Evolutionary conservation across 1,140 invertebrate genomes (phyloP), one percentile per base, ranked within the genome.

Genomic region (Drosophila yakuba): DNA sequence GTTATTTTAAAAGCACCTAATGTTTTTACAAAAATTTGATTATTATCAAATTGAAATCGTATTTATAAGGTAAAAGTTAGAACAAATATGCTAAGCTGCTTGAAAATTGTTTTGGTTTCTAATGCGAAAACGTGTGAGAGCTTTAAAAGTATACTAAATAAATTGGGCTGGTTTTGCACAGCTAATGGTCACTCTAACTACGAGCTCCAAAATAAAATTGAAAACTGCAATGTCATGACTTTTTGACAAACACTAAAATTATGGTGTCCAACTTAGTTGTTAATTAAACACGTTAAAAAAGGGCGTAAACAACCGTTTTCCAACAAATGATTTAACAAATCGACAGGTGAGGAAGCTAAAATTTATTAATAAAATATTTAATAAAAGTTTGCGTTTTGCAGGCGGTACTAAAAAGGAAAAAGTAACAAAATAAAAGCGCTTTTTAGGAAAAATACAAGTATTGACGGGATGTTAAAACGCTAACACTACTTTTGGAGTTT

Each of bases 261-360:
- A 57, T 41, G 35, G 14, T 41, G 25, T 7, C 14, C 44, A 41
- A 43, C 36, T 48, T 60, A 60, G 23, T 50, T 35, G 56, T 60
- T 66, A 66, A 66, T 66, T 66, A 48, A 61, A 50, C 44, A 39
- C 36, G 35, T 50, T 67, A 61, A 61, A 50, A 43, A 67, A 32
- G 7, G 3, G 15, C 15, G 43, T 47, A 58, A 39, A 45, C 62
- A 38, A 47, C 23, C 23, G 47, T 60, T 36, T 64, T n/a, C 17
- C 17, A 4, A 7, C 20, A 43, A 8, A 15, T 8, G n/a, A 12
- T 4, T 17, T 41, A 45, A 51, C 45, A 51, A 67, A 51, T 64
- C 64, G 51, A 67, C 57, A 67, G 36, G 57, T 67, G 57, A 62
- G 45, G 41, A 48, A 20, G 58, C 38, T 28, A 8, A 35, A 35